Evolutionary conservation across 2,797 vertebrate species (phyloP), one percentile per base, ranked within the genome.

Genomic region (Pagetopsis macropterus): DNA sequence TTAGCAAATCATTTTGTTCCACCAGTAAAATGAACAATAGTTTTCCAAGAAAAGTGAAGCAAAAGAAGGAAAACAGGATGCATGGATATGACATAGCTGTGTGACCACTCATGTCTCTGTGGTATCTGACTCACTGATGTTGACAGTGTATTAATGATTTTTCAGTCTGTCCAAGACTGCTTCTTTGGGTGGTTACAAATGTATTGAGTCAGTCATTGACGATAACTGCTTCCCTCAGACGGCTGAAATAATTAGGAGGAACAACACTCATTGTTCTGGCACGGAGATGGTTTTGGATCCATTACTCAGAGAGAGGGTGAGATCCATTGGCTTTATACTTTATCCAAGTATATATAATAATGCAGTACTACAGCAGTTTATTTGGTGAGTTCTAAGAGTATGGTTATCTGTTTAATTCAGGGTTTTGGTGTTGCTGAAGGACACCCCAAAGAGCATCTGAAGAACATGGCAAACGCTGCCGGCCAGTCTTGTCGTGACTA

Each of bases 361-460:
- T 12, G 3, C 4, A 56, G 41, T 7, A 3, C 23, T 19, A 7
- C 11, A 16, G 0, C 0, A 17, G 2, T 51, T n/a, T 49, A 1
- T 3, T n/a, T 10, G n/a, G 4, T 19, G 13, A 43, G 10, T 13
- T 43, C 14, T 57, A 14, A 70, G 11, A 58, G 81, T 27, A 23
- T 41, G 16, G 13, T 48, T 71, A 8, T 19, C 33, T 37, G 52
- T 51, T 45, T 15, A 16, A 7, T 56, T 33, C 56, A 99, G 98
- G 95, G 96, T 57, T 99, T 98, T 0, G 98, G 98, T 2, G 58
- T 96, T 6, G 96, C 95, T 2, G 98, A 99, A 90, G 97, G 97
- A 37, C 95, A 82, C 37, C 94, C 94, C 1, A 93, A 97, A 76
- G 91, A 95, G 23, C 93, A 96, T 40, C 83, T 98, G 40, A 97